These are phyloP conservation scores for Phrixothrix hirtus DNA, from an alignment of 2,888 invertebrate genomes.

Conservation along the genomic window DNA sequence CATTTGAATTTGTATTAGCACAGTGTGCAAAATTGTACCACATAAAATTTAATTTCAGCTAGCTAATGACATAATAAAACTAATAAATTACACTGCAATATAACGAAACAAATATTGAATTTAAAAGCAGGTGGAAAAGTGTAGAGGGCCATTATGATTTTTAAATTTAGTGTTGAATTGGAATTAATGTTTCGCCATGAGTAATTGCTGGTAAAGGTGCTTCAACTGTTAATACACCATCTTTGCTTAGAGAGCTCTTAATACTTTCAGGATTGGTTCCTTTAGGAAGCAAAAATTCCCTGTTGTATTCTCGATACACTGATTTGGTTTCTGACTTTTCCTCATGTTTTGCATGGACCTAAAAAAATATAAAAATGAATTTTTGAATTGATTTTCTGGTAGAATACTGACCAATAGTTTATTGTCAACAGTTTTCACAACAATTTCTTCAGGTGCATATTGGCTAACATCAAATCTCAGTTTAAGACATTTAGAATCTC, in stretches of 20 bases:
- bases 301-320: constrained; percentile 97
- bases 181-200: constrained; percentile 80
- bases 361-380: constrained; percentile 47
- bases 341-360: constrained; percentile 98
- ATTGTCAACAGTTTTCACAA: constrained; percentile 98
- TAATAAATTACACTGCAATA: constrained; percentile 18
- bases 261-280: constrained; percentile 96
- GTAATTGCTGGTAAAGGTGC: constrained; percentile 91
- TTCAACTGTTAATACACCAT: constrained; percentile 95
- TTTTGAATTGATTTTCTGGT: background rate
- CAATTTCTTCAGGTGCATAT: constrained; percentile 96
- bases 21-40: constrained; percentile 16
- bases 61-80: constrained; percentile 21
- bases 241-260: constrained; percentile 93
- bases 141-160: constrained; percentile 5
- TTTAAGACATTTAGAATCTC: constrained; percentile 91
- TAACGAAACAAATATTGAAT: constrained; percentile 13
- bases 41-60: constrained; percentile 23
- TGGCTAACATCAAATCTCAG: constrained; percentile 96
- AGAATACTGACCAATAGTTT: constrained; percentile 81
- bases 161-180: constrained; percentile 68
- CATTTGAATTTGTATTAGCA: constrained; percentile 11
- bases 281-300: constrained; percentile 94
- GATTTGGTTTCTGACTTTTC: constrained; percentile 96
- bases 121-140: constrained; percentile 23